Evolutionary conservation across 1,140 invertebrate species (phyloP), one percentile per base, ranked within the genome.

Genomic region (Bombus cullumanus): DNA sequence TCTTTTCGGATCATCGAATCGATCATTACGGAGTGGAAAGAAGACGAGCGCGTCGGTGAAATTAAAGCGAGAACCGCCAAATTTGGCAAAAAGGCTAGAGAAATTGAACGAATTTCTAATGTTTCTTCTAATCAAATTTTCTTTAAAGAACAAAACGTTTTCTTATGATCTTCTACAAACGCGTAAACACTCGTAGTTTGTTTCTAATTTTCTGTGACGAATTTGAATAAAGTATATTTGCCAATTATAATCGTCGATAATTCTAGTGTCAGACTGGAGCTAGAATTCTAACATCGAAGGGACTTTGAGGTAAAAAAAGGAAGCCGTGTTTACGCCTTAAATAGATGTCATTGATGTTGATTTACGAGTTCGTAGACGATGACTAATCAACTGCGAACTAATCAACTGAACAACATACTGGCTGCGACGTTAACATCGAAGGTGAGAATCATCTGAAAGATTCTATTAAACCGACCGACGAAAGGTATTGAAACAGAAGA

Each of bases 391-490:
- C 31, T 34, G 31, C 31, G 31, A 34, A 34, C 31, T 34, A 34
- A 34, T 34, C 31, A 34, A 34, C 31, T 34, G 1, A 34, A 34
- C 31, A 34, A 34, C 31, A 34, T 34, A 34, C 31, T 69, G 62
- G 13, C n/a, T 37, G 18, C 64, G 39, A 5, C 41, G 28, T 22
- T 34, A 10, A 57, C 31, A 31, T 22, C 28, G 59, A 25, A 34
- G 43, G 41, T 53, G 62, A 39, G 15, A 43, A 85, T 84, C 47
- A 2, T 53, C 1, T 22, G 47, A 22, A 88, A 87, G 22, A 88
- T 90, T 90, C 78, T 86, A 89, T 78, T 74, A 81, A 66, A 57
- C 37, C 41, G 37, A 81, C 86, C 79, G 74, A 31, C 85, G 83
- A 82, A 88, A 86, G 74, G 85, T 81, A 78, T 80, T 59, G 81